phyloP scores from a whole-genome alignment of 2,797 vertebrate genomes.

The Pseudomugil gertrudae region DNA sequence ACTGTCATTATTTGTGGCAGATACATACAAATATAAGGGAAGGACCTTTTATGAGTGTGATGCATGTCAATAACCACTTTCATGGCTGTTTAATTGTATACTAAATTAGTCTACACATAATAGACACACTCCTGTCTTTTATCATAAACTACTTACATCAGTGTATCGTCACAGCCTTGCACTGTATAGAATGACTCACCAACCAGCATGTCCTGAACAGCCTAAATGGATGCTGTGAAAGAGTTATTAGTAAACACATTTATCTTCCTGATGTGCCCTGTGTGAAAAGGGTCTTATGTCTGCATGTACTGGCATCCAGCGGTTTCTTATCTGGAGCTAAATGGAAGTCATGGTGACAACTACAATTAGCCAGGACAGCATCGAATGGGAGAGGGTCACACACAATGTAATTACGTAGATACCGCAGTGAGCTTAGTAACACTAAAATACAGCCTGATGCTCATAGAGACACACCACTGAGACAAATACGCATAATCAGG shows the following conservation, averaged over 20 bases:
- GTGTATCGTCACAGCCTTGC: conserved; percentile 47
- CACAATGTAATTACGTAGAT: conserved; percentile 85
- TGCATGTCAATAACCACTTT: conserved; percentile 22
- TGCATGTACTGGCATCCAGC: conserved; percentile 68
- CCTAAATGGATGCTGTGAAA: conserved; percentile 59
- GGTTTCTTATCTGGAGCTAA: conserved; percentile 85
- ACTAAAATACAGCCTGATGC: conserved; percentile 74
- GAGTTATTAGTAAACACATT: conserved; percentile 76
- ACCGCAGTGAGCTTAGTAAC: conserved; percentile 67
- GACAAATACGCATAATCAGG: conserved; percentile 39
- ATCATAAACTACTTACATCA: conserved; percentile 35
- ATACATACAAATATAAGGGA: conserved; percentile 2
- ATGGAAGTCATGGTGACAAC: conserved; percentile 85
- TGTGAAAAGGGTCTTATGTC: conserved; percentile 67
- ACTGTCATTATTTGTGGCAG: conserved; percentile 20
- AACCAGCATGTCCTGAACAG: conserved; percentile 47
- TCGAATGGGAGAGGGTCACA: conserved; percentile 70
- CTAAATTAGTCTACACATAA: conserved; percentile 27
- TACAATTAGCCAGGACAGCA: conserved; percentile 86
- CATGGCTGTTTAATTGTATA: conserved; percentile 17
- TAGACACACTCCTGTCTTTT: conserved; percentile 19
- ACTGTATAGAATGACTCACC: conserved; percentile 65
- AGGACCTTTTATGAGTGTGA: conserved; percentile 2
- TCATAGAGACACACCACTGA: conserved; percentile 31
- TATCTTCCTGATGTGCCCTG: conserved; percentile 61